Percentiles rank a stretch among this genome's conserved stretches.
Conservation (phyloP, 2,888 invertebrate genomes). For the Tyria jacobaeae region DNA sequence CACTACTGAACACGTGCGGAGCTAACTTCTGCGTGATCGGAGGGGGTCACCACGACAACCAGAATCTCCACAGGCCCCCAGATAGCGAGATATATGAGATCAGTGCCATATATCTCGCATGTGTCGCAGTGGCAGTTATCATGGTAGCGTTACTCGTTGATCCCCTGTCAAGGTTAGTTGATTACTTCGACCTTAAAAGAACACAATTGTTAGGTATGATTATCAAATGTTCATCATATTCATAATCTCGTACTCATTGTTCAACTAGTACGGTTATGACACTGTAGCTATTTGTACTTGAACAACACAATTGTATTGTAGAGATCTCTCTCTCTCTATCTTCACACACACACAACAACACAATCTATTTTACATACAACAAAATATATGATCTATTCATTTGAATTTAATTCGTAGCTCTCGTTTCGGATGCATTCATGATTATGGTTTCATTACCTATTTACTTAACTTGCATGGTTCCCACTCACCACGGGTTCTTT, state of each 20-base stretch:
- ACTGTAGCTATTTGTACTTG: neutral
- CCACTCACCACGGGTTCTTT: neutral
- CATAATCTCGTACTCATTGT: neutral
- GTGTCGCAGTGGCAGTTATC: slow-evolving; percentile 94
- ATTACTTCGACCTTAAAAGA: slow-evolving; percentile 10
- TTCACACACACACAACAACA: too few relatives aligned
- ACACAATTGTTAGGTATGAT: slow-evolving; percentile 2
- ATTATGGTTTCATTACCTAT: too few relatives aligned
- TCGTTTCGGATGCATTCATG: too few relatives aligned
- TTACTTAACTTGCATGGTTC: too few relatives aligned
- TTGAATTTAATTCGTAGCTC: too few relatives aligned
- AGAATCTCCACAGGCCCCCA: slow-evolving; percentile 92
- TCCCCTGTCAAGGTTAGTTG: slow-evolving; percentile 92
- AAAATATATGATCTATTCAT: too few relatives aligned
- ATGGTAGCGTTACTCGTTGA: slow-evolving; percentile 96
- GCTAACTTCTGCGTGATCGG: slow-evolving; percentile 94
- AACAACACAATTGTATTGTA: neutral
- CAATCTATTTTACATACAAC: too few relatives aligned
- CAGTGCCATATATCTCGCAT: slow-evolving; percentile 95
- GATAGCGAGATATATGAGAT: slow-evolving; percentile 95
- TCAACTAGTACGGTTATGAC: slow-evolving; percentile 4
- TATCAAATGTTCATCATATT: slow-evolving; percentile 2
- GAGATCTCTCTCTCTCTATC: too few relatives aligned
- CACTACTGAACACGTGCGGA: slow-evolving; percentile 88
- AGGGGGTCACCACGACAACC: slow-evolving; percentile 88